A percentile compares a stretch with the other conserved stretches of the same genome.
Evolutionary conservation across 2,888 invertebrate genomes (phyloP).

Genomic region (Chydorus sphaericus): DNA sequence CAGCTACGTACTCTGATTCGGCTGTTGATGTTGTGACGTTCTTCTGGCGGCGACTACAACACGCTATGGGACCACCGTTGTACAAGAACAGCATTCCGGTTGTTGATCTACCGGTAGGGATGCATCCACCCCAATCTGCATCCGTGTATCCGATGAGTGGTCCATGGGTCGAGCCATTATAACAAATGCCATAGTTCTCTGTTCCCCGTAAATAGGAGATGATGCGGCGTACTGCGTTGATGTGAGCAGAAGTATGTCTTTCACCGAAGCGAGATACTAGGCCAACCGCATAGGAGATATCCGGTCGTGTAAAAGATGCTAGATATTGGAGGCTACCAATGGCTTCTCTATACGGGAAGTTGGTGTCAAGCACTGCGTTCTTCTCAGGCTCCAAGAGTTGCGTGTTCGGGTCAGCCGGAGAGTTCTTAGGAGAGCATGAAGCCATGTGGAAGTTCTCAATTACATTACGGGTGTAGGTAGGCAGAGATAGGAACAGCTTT

Average conservation of each 20-base stretch:
- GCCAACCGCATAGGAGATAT: conserved; percentile 1
- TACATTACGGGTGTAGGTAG: background rate
- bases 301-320: background rate
- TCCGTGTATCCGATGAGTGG: background rate
- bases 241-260: background rate
- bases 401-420: background rate
- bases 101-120: background rate
- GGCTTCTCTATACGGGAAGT: background rate
- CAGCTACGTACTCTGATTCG: background rate
- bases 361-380: background rate
- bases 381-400: background rate
- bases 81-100: background rate
- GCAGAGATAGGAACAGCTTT: background rate
- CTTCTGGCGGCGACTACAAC: background rate
- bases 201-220: conserved; percentile 7
- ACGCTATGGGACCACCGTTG: background rate
- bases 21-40: background rate
- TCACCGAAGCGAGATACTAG: background rate
- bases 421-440: background rate
- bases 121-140: background rate
- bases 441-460: background rate
- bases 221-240: background rate
- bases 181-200: background rate
- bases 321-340: background rate
- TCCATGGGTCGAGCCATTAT: background rate